Evolutionary conservation across 2,113 vertebrate genomes (phyloP).

Genomic region (Anseranas semipalmata): DNA sequence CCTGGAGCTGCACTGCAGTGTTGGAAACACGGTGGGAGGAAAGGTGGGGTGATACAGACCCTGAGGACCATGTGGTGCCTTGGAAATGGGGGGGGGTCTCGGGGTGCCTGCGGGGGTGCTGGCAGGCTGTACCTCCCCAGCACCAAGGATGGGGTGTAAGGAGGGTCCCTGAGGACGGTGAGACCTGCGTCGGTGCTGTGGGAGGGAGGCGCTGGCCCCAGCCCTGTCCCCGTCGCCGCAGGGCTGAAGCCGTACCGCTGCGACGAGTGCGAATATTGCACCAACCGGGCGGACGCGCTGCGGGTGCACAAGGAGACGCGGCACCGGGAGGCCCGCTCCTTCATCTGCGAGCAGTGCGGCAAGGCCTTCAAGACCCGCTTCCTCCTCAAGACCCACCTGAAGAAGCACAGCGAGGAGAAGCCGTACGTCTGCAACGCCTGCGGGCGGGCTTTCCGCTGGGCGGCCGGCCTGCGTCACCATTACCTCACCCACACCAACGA

Average conservation of each 20-base stretch:
- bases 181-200: rapidly evolving
- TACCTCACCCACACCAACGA: constrained; percentile 93
- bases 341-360: constrained; percentile 95
- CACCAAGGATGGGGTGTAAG: rapidly evolving
- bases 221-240: constrained; percentile 20
- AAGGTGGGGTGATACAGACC: not conserved
- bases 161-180: not conserved
- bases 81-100: not conserved
- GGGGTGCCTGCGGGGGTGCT: not conserved
- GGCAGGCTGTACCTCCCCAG: not conserved
- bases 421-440: constrained; percentile 89
- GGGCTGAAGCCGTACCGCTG: constrained; percentile 91
- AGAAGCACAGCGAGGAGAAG: constrained; percentile 90
- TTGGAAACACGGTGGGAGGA: not conserved
- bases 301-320: constrained; percentile 89
- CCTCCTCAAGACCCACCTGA: constrained; percentile 93
- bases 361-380: constrained; percentile 97
- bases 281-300: constrained; percentile 91
- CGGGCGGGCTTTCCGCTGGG: constrained; percentile 91
- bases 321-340: constrained; percentile 88
- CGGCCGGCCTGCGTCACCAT: constrained; percentile 92
- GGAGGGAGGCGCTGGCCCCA: not conserved
- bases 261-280: constrained; percentile 90
- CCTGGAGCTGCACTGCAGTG: no score
- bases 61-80: not conserved